Base-by-base conservation (phyloP, 1,140 invertebrate species). In the Leptinotarsa undecemlineata region DNA sequence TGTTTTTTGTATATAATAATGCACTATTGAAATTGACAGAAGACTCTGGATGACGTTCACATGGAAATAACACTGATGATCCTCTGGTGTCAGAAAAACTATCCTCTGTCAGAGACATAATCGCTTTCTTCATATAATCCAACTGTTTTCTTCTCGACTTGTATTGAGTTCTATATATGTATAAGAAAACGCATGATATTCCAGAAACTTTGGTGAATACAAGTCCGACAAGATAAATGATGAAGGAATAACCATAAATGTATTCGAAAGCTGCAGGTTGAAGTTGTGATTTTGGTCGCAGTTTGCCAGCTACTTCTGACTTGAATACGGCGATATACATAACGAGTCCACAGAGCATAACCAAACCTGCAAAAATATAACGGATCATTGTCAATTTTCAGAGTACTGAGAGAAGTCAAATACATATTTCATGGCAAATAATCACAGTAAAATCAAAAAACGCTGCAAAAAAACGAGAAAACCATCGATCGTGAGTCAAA, bases 311-410 rank as follows among this genome's bases (percentile, higher is more conserved):
- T 17, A 96, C 90, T 89, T 96, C 95, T 0, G 94, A 91, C 86
- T 96, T 96, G 81, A 97, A 93, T 69, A 95, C 91, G 14, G 95
- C 95, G 87, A 97, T 95, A 89, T 96, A 97, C 88, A 96, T 94
- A 77, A 97, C 93, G 82, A 96, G 90, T 21, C 94, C 95, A 71
- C 94, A 92, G 71, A 96, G 89, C 92, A 96, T 95, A 70, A 95
- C 87, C 51, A 97, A 87, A 82, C 95, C 95, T 96, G 86, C 20
- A 88, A 88, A 57, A 75, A 42, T 11, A 42, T 11, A 42, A 42
- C 8, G 8, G 8, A 42, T 42, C 6, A 42, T 11, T 42, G 33
- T 42, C 3, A 42, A 11, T 42, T 42, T 68, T 57, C 4, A 42
- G 33, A 2, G 11, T 42, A 11, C 6, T 42, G 33, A 42, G 33